Evolutionary conservation across 2,888 invertebrate genomes (phyloP).

Genomic region (Epinotia brunnichana): DNA sequence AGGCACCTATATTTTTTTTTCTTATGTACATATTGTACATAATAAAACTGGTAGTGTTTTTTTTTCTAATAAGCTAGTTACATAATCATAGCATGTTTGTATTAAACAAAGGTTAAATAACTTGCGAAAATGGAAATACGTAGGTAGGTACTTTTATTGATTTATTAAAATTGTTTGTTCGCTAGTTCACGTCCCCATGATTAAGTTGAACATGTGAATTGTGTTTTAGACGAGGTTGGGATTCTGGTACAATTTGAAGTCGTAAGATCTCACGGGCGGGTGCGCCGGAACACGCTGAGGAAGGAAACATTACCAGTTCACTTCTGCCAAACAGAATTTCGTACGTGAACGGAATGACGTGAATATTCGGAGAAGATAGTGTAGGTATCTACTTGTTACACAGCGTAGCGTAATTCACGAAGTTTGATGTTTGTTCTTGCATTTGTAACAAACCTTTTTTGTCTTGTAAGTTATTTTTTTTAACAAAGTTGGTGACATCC

Average conservation of each 20-base stretch:
- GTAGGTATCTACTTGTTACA: conserved; percentile 8
- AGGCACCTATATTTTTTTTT: too few species aligned
- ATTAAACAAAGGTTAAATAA: too few species aligned
- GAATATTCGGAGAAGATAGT: conserved; percentile 31
- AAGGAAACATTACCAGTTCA: conserved; percentile 39
- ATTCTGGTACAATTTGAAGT: conserved; percentile 7
- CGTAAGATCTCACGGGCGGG: conserved; percentile 19
- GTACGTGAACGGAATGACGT: conserved; percentile 36
- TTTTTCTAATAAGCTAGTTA: too few species aligned
- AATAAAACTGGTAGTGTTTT: too few species aligned
- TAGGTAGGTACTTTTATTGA: too few species aligned
- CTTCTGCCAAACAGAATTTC: conserved; percentile 41
- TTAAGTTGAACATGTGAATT: not conserved
- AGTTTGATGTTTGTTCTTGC: not conserved
- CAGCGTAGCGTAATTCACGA: not conserved
- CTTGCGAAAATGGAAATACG: too few species aligned
- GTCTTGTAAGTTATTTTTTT: too few species aligned
- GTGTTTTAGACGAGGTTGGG: not conserved
- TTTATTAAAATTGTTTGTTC: too few species aligned
- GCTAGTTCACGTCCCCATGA: too few species aligned
- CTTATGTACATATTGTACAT: too few species aligned
- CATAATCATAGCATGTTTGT: too few species aligned
- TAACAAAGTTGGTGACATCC: too few species aligned
- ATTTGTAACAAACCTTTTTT: not conserved
- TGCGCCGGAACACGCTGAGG: conserved; percentile 9